Evolutionary conservation across 2,113 vertebrate genomes (phyloP), one percentile per base, ranked within the genome.

Genomic region (Cephalopterus ornatus): DNA sequence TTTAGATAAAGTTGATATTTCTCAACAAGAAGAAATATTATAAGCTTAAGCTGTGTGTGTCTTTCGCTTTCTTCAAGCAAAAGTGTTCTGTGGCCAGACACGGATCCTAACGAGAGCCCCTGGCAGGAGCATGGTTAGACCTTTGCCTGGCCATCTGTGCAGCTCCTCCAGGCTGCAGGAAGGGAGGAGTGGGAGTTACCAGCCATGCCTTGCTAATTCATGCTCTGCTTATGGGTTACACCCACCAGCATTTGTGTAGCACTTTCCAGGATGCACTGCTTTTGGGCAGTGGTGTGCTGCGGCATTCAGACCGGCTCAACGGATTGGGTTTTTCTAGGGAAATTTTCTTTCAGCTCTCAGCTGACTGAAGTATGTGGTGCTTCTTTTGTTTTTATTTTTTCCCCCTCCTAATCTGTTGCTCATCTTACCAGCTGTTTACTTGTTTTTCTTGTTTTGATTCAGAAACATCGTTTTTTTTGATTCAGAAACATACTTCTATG

Each of bases 191-290:
- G 33, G 30, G 42, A 62, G 32, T n/a, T 37, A 7, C 32, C 61
- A 7, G 20, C 53, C 1, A 1, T 22, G 35, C n/a, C 27, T 78
- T 7, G 3, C 44, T 78, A 39, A 2, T n/a, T 15, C n/a, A 2
- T 27, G 37, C 55, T n/a, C 47, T 78, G 14, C 44, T 78, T 35
- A 3, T 37, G 16, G 46, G 37, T 58, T 46, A 1, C 26, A 14
- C 12, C 35, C 22, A 15, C 12, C 35, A 28, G 32, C 9, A 4
- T 67, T 30, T 58, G 22, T n/a, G 15, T 9, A 37, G 35, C 5
- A 1, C 47, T 63, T 33, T 2, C 2, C 22, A 26, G 70, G 28
- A 90, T 4, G 17, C 18, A 2, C 11, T 24, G 12, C 42, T 47
- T 33, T 22, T 11, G 9, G 37, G 52, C 8, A 52, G 39, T 8